These are phyloP conservation scores for Callithrix jacchus DNA, from an alignment of 2,113 vertebrate species.

Conservation along the genomic window DNA sequence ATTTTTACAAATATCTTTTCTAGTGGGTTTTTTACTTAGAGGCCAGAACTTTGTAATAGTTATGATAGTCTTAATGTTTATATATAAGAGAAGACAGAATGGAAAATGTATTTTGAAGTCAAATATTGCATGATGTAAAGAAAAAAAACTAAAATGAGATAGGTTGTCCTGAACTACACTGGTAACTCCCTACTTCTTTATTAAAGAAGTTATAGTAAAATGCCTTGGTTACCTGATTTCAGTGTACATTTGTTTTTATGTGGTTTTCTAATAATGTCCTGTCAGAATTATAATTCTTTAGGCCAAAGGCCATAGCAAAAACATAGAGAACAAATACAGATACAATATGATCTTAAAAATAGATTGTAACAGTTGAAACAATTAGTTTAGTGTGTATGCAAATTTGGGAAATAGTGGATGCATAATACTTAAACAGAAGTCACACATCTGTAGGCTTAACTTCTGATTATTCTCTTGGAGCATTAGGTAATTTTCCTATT, in stretches of 20 bases:
- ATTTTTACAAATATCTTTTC: slow-evolving; percentile 51
- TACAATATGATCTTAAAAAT: not conserved
- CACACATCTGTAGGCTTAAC: not conserved
- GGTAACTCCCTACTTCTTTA: not conserved
- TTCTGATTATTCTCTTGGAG: not conserved
- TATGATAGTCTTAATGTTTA: not conserved
- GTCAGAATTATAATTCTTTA: not conserved
- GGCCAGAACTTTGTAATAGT: slow-evolving; percentile 30
- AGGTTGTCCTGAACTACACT: slow-evolving; percentile 20
- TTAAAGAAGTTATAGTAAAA: not conserved
- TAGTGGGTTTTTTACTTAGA: slow-evolving; percentile 22
- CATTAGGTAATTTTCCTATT: not conserved
- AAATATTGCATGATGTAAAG: not conserved
- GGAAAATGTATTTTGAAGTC: not conserved
- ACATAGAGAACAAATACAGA: not conserved
- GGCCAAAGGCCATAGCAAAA: slow-evolving; percentile 26
- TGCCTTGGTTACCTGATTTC: not conserved
- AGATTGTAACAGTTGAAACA: not conserved
- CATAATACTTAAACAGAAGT: not conserved
- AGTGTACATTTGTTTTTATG: slow-evolving; percentile 13
- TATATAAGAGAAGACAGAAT: not conserved
- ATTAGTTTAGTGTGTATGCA: not conserved
- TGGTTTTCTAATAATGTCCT: not conserved
- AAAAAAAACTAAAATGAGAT: not conserved
- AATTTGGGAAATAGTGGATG: not conserved